Evolutionary conservation across 2,113 vertebrate genomes (phyloP).

Genomic region (Tachuris rubrigastra): DNA sequence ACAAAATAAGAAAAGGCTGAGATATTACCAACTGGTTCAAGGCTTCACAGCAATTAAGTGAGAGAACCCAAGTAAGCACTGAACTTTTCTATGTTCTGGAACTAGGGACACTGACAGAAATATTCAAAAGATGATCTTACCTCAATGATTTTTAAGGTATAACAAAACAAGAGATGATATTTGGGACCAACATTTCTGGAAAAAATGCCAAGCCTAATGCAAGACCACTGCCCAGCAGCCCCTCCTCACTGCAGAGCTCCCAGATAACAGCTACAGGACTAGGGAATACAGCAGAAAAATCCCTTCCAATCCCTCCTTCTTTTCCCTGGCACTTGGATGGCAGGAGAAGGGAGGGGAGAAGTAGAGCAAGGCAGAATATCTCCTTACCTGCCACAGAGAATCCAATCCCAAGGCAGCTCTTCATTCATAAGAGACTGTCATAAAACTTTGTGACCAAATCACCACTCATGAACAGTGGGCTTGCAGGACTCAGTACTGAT

Average conservation of each 20-base stretch:
- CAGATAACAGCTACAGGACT: neutral
- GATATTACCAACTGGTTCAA: neutral
- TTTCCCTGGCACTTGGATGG: neutral
- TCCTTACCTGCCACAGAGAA: neutral
- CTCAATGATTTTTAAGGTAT: neutral
- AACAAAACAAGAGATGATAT: neutral
- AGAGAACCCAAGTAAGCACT: neutral
- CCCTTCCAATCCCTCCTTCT: neutral
- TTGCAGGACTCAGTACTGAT: neutral
- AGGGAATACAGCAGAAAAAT: neutral
- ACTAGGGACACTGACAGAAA: neutral
- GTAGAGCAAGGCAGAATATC: neutral
- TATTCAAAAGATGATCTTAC: neutral
- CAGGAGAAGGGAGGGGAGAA: neutral
- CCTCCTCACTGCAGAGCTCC: neutral
- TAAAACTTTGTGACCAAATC: neutral
- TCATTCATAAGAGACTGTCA: neutral
- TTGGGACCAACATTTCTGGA: neutral
- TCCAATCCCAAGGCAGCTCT: neutral
- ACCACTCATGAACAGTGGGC: fast-evolving
- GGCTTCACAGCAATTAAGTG: neutral
- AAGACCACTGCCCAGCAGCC: neutral
- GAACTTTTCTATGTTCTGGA: neutral
- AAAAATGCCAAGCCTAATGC: neutral
- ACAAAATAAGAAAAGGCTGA: neutral